Evolutionary conservation across 1,140 invertebrate species (phyloP).

Genomic region (Papilio polyxenes): DNA sequence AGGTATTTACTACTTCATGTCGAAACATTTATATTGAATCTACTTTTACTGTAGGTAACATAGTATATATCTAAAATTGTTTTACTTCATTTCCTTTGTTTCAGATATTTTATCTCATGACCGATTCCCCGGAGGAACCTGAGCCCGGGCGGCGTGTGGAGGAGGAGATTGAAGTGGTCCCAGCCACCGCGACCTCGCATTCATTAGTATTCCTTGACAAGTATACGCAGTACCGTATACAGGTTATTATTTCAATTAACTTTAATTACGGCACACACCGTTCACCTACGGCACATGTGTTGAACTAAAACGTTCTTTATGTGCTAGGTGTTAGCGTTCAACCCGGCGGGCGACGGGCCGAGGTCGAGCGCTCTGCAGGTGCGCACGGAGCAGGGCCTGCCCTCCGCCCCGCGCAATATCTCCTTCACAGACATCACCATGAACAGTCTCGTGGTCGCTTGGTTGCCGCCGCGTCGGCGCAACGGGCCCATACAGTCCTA

Average conservation of each 20-base stretch:
- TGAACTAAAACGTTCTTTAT: not conserved
- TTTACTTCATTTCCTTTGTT: conserved; percentile 44
- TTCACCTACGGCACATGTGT: not conserved
- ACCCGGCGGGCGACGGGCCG: conserved; percentile 97
- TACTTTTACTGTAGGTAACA: not conserved
- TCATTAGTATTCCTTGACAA: conserved; percentile 95
- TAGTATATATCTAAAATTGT: too few species aligned
- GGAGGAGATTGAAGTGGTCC: conserved; percentile 95
- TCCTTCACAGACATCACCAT: conserved; percentile 96
- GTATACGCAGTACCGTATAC: conserved; percentile 95
- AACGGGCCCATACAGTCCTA: conserved; percentile 97
- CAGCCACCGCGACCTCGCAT: conserved; percentile 89
- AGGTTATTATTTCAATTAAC: conserved; percentile 52
- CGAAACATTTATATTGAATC: not conserved
- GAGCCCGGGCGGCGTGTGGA: conserved; percentile 85
- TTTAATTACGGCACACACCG: not conserved
- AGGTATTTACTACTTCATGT: conserved; percentile 80
- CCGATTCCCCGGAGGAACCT: conserved; percentile 87
- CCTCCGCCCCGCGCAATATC: conserved; percentile 91
- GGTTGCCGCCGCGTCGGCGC: conserved; percentile 93
- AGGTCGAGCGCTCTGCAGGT: conserved; percentile 89
- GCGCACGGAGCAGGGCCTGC: conserved; percentile 90
- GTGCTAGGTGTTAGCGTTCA: conserved; percentile 93
- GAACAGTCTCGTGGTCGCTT: conserved; percentile 94
- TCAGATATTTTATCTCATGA: conserved; percentile 91